Conservation (phyloP, 2,888 invertebrate genomes). For the Mimachlamys varia region DNA sequence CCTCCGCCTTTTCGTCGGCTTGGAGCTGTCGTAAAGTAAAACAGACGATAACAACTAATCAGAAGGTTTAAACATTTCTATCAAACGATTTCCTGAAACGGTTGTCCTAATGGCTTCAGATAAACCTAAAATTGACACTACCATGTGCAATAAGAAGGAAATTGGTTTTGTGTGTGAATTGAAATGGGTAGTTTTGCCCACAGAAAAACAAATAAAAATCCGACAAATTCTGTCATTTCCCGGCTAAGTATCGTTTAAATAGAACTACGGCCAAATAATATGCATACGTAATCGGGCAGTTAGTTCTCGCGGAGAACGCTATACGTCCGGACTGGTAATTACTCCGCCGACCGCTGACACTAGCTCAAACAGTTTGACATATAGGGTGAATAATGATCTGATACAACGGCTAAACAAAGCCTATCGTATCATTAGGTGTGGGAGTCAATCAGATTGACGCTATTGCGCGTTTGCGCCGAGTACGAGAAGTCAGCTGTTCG, state of each 20-base stretch:
- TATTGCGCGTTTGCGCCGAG: neutral
- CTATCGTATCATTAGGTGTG: neutral
- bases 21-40: constrained; percentile 42
- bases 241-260: constrained; percentile 13
- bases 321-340: neutral
- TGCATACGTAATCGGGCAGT: constrained; percentile 20
- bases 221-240: constrained; percentile 36
- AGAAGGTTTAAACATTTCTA: constrained; percentile 50
- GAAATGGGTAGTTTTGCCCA: constrained; percentile 31
- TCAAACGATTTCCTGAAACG: constrained; percentile 51
- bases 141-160: constrained; percentile 53
- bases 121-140: constrained; percentile 53
- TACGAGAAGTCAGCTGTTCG: neutral
- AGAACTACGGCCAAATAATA: constrained; percentile 27
- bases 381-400: constrained; percentile 6
- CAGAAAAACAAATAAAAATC: constrained; percentile 36
- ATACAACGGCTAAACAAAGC: neutral
- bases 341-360: neutral
- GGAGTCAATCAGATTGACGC: neutral
- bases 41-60: constrained; percentile 49
- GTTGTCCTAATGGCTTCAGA: constrained; percentile 52
- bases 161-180: constrained; percentile 41
- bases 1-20: constrained; percentile 45
- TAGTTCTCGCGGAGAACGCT: constrained; percentile 15
- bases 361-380: constrained; percentile 7